These are phyloP conservation scores for Bucorvus abyssinicus DNA, from an alignment of 2,797 vertebrate genomes.

Conservation along the genomic window DNA sequence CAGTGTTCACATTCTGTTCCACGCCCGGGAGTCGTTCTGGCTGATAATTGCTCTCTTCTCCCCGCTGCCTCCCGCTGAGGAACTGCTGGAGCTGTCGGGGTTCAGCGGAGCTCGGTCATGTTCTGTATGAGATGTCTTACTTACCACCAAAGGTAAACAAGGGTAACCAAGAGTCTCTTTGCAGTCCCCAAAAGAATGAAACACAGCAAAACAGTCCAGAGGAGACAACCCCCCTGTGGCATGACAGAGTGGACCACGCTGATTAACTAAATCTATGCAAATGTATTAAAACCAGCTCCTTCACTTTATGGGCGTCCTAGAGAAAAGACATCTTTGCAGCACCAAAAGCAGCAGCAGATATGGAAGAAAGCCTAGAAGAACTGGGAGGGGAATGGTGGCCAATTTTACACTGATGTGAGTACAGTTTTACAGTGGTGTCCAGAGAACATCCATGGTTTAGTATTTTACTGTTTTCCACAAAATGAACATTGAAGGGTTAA, in stretches of 20 bases:
- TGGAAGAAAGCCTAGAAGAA: rapidly evolving
- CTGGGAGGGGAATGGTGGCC: not conserved
- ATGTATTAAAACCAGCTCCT: not conserved
- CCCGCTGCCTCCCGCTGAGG: not conserved
- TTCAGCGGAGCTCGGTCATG: not conserved
- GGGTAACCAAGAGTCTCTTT: not conserved
- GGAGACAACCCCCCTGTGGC: rapidly evolving
- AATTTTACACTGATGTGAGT: not conserved
- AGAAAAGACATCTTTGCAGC: not conserved
- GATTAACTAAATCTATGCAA: not conserved
- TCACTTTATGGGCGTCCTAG: rapidly evolving
- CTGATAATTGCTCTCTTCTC: slow-evolving; percentile 31
- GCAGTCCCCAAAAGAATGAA: not conserved
- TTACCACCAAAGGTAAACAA: not conserved
- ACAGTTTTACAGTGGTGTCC: not conserved
- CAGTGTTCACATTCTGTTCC: slow-evolving; percentile 2
- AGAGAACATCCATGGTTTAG: no score
- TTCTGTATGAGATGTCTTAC: not conserved
- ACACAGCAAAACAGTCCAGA: not conserved
- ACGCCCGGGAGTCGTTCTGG: not conserved
- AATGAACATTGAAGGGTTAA: no score
- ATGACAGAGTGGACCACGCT: not conserved
- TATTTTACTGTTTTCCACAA: no score
- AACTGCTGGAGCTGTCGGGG: not conserved
- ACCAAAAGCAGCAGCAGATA: not conserved